Base-by-base conservation (phyloP, 2,888 invertebrate species). In the Cephus rjabovi region DNA sequence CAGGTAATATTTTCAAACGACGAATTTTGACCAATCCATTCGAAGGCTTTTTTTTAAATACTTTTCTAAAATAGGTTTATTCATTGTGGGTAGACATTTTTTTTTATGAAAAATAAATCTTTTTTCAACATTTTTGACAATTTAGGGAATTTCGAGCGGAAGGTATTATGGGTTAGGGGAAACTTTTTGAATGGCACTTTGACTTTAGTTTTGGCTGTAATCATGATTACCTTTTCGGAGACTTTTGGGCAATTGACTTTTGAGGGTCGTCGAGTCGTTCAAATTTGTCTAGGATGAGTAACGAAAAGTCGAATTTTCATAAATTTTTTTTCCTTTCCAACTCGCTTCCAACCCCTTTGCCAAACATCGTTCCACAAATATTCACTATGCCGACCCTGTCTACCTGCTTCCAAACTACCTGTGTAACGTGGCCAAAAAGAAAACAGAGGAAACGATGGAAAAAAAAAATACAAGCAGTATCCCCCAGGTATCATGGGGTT, bases 331-430 rank as follows among this genome's bases (percentile, higher is more conserved):
- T 23, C 40, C 15, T 30, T 3, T 2, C 15, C 71, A 2, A 11
- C 12, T 71, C 30, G 6, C 71, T 34, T n/a, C 15, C 40, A 34
- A 74, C 30, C 74, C 74, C 74, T 34, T 74, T n/a, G 37, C 34
- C 71, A 23, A 35, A 74, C n/a, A 35, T 74, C 74, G 15, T 34
- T 34, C 11, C 35, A 34, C 74, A 34, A 35, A 74, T 74, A 30
- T 68, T 34, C 75, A 75, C 69, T 76, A 69, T 33, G 73, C 34
- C 78, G 75, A 78, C 71, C 74, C 77, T 77, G 77, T 74, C 77
- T 77, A 78, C 78, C 78, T 78, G 78, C 78, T 35, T 70, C 71
- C 68, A 69, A 78, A 78, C 78, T 78, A 76, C 78, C 78, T 78
- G 75, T 75, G 31, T 30, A 71, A 34, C 71, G 31, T 30, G 71